phyloP scores from a whole-genome alignment of 1,140 invertebrate species.

The Globodera ellingtonae region DNA sequence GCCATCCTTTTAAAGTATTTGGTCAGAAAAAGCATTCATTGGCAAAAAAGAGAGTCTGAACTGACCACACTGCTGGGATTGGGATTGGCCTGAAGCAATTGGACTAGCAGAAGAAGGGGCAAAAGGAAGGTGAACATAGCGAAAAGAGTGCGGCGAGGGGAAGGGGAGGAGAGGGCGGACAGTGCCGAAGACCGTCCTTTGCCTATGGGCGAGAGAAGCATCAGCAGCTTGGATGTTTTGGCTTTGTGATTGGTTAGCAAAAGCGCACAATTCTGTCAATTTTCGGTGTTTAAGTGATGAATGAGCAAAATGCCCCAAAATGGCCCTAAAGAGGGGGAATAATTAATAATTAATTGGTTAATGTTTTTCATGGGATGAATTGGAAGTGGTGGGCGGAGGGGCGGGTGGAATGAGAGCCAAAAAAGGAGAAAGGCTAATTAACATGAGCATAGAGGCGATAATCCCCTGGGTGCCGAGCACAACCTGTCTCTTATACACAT shows the following conservation, averaged over 20 bases:
- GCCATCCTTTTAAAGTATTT: constrained; percentile 1
- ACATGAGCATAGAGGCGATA: not conserved
- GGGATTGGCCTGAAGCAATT: not conserved
- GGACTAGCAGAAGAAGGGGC: not conserved
- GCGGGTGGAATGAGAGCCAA: not conserved
- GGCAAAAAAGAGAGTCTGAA: not conserved
- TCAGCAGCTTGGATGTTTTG: no score
- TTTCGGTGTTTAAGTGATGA: not conserved
- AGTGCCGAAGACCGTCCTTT: no score
- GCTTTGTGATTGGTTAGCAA: not conserved
- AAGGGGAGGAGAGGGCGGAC: not conserved
- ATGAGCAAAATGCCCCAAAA: not conserved
- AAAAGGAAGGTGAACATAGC: not conserved
- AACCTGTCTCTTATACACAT: no score
- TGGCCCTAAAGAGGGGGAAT: not conserved
- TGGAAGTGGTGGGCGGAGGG: not conserved
- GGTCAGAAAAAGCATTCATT: not conserved
- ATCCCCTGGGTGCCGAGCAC: not conserved
- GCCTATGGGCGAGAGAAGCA: not conserved
- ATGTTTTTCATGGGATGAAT: not conserved
- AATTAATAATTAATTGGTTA: not conserved
- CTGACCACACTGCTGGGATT: constrained; percentile 26
- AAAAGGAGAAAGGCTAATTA: constrained; percentile 1
- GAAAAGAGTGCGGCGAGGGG: not conserved
- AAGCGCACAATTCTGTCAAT: not conserved